Conservation (phyloP, 2,797 vertebrate genomes). For the Sylvilagus floridanus region DNA sequence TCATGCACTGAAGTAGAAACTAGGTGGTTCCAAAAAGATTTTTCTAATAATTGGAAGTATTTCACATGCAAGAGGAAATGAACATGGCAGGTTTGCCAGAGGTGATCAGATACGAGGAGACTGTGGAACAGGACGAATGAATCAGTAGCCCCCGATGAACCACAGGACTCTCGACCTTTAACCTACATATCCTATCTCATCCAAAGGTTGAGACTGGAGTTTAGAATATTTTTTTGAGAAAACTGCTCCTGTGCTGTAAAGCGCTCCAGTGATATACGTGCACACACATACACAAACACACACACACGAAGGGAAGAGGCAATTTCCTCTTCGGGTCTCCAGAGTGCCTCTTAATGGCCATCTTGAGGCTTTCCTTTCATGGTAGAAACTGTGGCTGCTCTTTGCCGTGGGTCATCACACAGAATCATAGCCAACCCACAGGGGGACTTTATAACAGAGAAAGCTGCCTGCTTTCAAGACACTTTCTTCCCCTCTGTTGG, state of each 20-base stretch:
- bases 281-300: neutral
- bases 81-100: neutral
- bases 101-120: neutral
- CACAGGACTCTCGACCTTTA: neutral
- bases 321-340: neutral
- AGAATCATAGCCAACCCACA: neutral
- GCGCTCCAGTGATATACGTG: neutral
- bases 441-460: neutral
- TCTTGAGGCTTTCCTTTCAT: neutral
- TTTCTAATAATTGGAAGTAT: neutral
- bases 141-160: neutral
- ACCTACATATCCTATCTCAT: neutral
- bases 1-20: neutral
- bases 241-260: neutral
- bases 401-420: neutral
- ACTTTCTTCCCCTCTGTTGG: neutral
- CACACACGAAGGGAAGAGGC: neutral
- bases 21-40: conserved; percentile 2
- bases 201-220: neutral
- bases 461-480: neutral
- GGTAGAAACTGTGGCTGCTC: neutral
- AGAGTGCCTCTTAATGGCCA: neutral
- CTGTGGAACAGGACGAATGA: neutral
- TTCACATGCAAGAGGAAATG: conserved; percentile 40
- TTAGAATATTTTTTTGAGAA: neutral